Conservation (phyloP, 2,797 vertebrate genomes). For the Podarcis lilfordi region DNA sequence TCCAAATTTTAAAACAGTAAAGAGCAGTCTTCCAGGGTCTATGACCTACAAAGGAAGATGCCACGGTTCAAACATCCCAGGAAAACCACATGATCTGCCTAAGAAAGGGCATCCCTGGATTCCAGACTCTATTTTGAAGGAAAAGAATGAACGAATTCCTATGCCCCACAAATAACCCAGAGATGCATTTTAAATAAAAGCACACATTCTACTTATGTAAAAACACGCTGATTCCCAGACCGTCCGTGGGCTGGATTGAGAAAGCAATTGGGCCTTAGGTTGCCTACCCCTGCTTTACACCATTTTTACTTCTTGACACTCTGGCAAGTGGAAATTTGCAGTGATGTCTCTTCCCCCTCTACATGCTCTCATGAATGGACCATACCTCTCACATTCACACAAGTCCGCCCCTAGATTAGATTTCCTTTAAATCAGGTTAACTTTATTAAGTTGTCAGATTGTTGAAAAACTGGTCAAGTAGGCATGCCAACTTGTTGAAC, state of each 20-base stretch:
- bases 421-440: neutral
- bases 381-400: neutral
- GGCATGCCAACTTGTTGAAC: neutral
- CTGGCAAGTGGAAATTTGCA: neutral
- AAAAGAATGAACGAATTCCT: too few species aligned
- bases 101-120: neutral
- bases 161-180: too few species aligned
- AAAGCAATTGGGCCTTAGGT: too few species aligned
- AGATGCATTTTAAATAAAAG: too few species aligned
- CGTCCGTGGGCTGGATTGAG: fast-evolving
- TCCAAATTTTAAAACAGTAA: neutral
- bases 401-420: neutral
- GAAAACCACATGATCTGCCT: neutral
- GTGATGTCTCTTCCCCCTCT: neutral
- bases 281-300: too few species aligned
- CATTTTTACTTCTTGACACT: neutral
- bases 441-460: neutral
- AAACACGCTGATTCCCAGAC: too few species aligned
- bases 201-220: too few species aligned
- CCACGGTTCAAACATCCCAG: neutral
- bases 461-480: neutral
- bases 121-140: neutral
- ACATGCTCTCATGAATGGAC: neutral
- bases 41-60: neutral
- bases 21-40: neutral